Evolutionary conservation across 2,888 invertebrate genomes (phyloP).

Genomic region (Operophtera brumata): DNA sequence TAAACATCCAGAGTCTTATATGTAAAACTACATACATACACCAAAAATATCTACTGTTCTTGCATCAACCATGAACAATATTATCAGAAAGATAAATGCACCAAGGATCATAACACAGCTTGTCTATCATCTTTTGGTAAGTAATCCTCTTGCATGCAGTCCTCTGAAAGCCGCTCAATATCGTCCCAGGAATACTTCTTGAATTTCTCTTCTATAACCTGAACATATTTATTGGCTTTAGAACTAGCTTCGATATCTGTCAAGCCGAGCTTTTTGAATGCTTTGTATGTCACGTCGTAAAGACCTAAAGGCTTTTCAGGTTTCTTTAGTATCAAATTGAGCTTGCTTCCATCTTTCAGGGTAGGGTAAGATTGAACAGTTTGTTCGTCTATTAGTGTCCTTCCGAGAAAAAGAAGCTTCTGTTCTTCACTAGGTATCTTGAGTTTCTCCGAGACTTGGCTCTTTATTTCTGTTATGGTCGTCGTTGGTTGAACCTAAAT

Average conservation of each 20-base stretch:
- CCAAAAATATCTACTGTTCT: too few relatives aligned
- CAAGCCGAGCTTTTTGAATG: conserved; percentile 81
- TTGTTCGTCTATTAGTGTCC: conserved; percentile 86
- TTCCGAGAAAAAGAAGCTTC: conserved; percentile 85
- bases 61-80: not conserved
- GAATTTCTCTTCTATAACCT: conserved; percentile 75
- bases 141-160: conserved; percentile 52
- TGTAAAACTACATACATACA: too few relatives aligned
- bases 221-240: conserved; percentile 81
- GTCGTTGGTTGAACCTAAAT: conserved; percentile 77
- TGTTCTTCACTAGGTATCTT: conserved; percentile 85
- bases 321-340: conserved; percentile 86
- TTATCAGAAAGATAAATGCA: not conserved
- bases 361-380: conserved; percentile 84
- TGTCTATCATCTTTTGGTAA: conserved; percentile 32
- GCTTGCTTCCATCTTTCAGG: conserved; percentile 87
- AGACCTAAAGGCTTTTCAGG: conserved; percentile 84
- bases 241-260: conserved; percentile 83
- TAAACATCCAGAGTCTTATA: too few relatives aligned
- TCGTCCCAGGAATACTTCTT: conserved; percentile 81
- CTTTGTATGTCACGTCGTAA: conserved; percentile 78
- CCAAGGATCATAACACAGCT: not conserved
- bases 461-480: conserved; percentile 85
- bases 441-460: conserved; percentile 82
- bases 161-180: conserved; percentile 76